Evolutionary conservation across 92 coral and sea anemone genomes (phyloP).

Genomic region (Plumapathes pennacea): DNA sequence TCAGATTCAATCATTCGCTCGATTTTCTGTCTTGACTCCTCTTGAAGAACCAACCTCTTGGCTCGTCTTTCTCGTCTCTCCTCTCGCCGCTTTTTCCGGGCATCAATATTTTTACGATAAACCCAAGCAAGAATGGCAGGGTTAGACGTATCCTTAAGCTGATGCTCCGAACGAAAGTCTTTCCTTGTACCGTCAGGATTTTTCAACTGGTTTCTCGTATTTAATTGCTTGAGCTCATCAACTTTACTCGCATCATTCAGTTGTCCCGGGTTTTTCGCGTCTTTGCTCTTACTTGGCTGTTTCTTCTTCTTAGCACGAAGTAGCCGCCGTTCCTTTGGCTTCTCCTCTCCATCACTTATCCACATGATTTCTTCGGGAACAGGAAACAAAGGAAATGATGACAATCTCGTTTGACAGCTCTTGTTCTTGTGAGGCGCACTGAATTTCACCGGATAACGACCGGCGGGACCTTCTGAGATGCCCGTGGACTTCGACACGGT

Average conservation of each 20-base stretch:
- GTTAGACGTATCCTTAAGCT: constrained; percentile 67
- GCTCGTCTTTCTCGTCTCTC: constrained; percentile 70
- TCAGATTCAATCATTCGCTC: constrained; percentile 49
- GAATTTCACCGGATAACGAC: constrained; percentile 69
- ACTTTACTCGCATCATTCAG: constrained; percentile 3
- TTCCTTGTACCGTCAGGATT: constrained; percentile 74
- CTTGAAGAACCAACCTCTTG: constrained; percentile 64
- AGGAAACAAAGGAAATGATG: constrained; percentile 77
- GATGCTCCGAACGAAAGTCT: constrained; percentile 73
- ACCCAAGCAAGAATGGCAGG: constrained; percentile 86
- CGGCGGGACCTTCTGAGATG: constrained; percentile 52
- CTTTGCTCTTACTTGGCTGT: constrained; percentile 4
- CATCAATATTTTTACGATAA: constrained; percentile 62
- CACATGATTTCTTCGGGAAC: constrained; percentile 74
- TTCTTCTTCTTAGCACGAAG: background rate
- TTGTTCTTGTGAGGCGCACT: constrained; percentile 44
- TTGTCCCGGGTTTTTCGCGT: constrained; percentile 2
- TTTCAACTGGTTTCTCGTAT: constrained; percentile 6
- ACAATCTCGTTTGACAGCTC: constrained; percentile 75
- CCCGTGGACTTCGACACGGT: constrained; percentile 6
- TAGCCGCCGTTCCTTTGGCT: background rate
- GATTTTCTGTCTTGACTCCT: constrained; percentile 48
- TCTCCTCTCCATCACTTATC: constrained; percentile 69
- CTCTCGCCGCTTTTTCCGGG: constrained; percentile 56
- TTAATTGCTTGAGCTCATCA: background rate